These are phyloP conservation scores for Sceliomorpha sp. DNA, from an alignment of 2,888 invertebrate genomes.

Conservation along the genomic window DNA sequence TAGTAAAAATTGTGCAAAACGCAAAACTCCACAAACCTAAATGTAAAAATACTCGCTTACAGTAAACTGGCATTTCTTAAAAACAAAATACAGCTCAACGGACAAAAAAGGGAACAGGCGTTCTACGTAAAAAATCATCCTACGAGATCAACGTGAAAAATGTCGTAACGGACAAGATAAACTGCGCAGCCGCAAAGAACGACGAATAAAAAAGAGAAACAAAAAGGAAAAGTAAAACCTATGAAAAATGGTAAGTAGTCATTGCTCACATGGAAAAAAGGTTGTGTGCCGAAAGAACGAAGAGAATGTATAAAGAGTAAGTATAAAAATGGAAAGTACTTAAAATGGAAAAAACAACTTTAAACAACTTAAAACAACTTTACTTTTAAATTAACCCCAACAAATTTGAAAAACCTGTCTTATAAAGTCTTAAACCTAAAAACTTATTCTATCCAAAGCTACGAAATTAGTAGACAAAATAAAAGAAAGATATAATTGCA, in stretches of 20 bases:
- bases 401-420: too few species aligned
- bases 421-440: too few species aligned
- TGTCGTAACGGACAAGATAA: conserved; percentile 13
- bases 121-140: conserved; percentile 39
- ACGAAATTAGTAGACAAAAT: too few species aligned
- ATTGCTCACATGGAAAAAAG: conserved; percentile 26
- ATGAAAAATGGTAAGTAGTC: conserved; percentile 24
- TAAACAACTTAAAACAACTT: too few species aligned
- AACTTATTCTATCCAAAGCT: too few species aligned
- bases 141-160: conserved; percentile 23
- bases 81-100: conserved; percentile 51
- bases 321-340: conserved; percentile 27
- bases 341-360: too few species aligned
- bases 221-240: conserved; percentile 23
- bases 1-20: conserved; percentile 56
- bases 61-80: conserved; percentile 33
- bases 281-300: conserved; percentile 34
- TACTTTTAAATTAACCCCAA: too few species aligned
- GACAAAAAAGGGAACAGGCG: conserved; percentile 48
- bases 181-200: conserved; percentile 27
- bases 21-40: conserved; percentile 58
- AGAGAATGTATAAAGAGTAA: conserved; percentile 39
- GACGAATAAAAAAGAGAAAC: conserved; percentile 23
- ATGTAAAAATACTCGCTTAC: conserved; percentile 38
- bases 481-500: too few species aligned